Evolutionary conservation across 2,888 invertebrate genomes (phyloP).

Genomic region (Ligdia adustata): DNA sequence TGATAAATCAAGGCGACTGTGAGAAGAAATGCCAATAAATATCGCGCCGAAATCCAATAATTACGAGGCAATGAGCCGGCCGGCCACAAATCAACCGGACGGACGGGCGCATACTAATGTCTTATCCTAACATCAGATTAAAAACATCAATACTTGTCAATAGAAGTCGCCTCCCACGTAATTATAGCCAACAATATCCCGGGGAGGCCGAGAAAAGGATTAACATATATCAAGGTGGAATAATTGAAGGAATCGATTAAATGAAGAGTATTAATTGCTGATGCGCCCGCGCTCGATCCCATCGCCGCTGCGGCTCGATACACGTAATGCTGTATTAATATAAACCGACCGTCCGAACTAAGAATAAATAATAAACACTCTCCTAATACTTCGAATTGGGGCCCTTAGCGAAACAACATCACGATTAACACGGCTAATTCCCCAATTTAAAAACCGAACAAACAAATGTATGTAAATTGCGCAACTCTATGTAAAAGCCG

Average conservation of each 20-base stretch:
- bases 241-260: constrained; percentile 84
- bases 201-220: constrained; percentile 76
- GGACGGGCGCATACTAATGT: constrained; percentile 78
- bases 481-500: constrained; percentile 79
- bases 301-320: constrained; percentile 57
- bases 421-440: constrained; percentile 78
- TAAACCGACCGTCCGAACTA: constrained; percentile 40
- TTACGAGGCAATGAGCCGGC: constrained; percentile 79
- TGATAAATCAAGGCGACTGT: constrained; percentile 76
- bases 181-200: constrained; percentile 82
- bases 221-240: constrained; percentile 81
- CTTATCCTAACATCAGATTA: constrained; percentile 84
- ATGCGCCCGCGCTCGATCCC: constrained; percentile 72
- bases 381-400: constrained; percentile 28
- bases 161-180: constrained; percentile 82
- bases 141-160: constrained; percentile 84
- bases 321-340: constrained; percentile 45
- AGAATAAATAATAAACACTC: constrained; percentile 37
- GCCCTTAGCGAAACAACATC: constrained; percentile 63
- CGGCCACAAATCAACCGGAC: constrained; percentile 78
- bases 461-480: constrained; percentile 83
- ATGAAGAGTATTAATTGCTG: constrained; percentile 83
- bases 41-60: constrained; percentile 81
- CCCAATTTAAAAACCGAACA: constrained; percentile 82
- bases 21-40: constrained; percentile 80